These are phyloP conservation scores for Macrobrachium rosenbergii DNA, from an alignment of 1,140 invertebrate genomes.

Conservation along the genomic window DNA sequence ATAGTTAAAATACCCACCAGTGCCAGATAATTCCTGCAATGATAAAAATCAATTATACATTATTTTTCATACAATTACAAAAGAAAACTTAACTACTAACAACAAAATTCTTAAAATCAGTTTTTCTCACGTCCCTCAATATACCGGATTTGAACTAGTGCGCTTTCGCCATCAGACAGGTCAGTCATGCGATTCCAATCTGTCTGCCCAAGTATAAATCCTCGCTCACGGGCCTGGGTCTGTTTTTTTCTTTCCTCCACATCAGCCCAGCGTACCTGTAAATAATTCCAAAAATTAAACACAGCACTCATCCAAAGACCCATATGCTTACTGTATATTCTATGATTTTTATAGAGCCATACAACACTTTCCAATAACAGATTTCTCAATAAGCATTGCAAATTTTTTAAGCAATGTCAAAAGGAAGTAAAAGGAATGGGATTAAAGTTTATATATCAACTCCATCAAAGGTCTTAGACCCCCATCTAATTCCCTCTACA, in stretches of 20 bases:
- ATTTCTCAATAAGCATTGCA: too few relatives aligned
- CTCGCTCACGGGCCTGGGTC: conserved; percentile 90
- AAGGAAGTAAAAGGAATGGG: too few relatives aligned
- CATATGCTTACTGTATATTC: too few relatives aligned
- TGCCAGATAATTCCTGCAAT: not conserved
- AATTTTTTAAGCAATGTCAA: too few relatives aligned
- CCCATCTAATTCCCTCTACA: too few relatives aligned
- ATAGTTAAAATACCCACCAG: too few relatives aligned
- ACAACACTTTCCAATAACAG: too few relatives aligned
- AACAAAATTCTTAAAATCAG: not conserved
- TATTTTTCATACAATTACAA: not conserved
- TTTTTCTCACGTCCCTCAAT: conserved; percentile 72
- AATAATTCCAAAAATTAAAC: conserved; percentile 30
- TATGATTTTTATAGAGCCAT: too few relatives aligned
- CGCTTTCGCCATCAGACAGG: conserved; percentile 87
- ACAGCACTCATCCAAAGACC: too few relatives aligned
- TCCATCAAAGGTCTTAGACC: too few relatives aligned
- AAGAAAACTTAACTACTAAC: not conserved
- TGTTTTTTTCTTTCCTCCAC: conserved; percentile 91
- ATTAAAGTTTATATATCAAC: too few relatives aligned
- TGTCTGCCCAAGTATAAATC: conserved; percentile 95
- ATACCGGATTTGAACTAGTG: conserved; percentile 94
- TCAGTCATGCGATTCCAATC: conserved; percentile 96
- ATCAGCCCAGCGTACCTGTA: conserved; percentile 96
- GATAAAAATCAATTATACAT: not conserved